Conservation (phyloP, 1,140 invertebrate species). For the Leptinotarsa undecemlineata region DNA sequence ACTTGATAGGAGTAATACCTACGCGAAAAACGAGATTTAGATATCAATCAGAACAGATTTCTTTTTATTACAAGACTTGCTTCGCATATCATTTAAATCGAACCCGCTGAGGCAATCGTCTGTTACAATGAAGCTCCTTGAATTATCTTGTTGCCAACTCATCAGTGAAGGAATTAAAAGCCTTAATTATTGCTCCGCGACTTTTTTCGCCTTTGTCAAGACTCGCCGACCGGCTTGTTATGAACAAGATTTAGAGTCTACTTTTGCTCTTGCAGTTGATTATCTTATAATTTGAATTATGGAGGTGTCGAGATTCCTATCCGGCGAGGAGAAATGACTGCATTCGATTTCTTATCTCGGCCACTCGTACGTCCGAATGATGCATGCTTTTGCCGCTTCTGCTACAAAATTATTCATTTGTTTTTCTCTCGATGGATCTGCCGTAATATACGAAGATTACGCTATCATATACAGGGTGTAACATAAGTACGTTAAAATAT, state of each 20-base stretch:
- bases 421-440: not conserved
- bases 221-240: slow-evolving; percentile 9
- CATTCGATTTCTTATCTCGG: slow-evolving; percentile 9
- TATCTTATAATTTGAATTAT: slow-evolving; percentile 19
- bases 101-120: not conserved
- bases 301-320: slow-evolving; percentile 17
- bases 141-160: slow-evolving; percentile 8
- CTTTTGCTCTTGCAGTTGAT: slow-evolving; percentile 10
- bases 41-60: not conserved
- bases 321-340: not conserved
- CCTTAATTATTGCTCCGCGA: not conserved
- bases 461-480: not conserved
- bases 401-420: slow-evolving; percentile 11
- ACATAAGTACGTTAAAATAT: too few species aligned
- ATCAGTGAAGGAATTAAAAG: not conserved
- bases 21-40: too few species aligned
- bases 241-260: slow-evolving; percentile 6
- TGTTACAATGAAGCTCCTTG: not conserved
- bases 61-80: not conserved
- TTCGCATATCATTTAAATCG: not conserved
- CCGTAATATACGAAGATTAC: not conserved
- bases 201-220: slow-evolving; percentile 4
- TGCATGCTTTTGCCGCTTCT: slow-evolving; percentile 12
- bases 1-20: too few species aligned
- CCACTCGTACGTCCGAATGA: not conserved